These are phyloP conservation scores for Palaemon carinicauda DNA, from an alignment of 1,140 invertebrate genomes.

Conservation along the genomic window DNA sequence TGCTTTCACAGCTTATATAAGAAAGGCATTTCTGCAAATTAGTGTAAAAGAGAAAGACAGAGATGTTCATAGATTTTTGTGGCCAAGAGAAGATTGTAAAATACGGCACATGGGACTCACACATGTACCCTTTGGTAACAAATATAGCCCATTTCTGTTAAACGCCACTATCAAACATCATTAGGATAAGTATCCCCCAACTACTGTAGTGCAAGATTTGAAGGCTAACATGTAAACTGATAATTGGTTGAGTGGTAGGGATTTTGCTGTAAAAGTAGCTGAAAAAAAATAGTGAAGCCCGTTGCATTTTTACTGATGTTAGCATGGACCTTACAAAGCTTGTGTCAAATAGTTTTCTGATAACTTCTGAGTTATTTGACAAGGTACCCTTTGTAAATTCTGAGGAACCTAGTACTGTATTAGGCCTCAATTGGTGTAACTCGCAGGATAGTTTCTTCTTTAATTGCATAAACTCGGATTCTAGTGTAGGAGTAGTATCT, in stretches of 20 bases:
- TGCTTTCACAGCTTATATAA: background rate
- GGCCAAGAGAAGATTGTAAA: background rate
- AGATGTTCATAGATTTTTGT: background rate
- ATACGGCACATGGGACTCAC: background rate
- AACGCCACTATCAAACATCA: too few relatives aligned
- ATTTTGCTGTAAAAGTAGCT: background rate
- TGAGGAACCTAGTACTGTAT: too few relatives aligned
- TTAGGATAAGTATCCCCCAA: too few relatives aligned
- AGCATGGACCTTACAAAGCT: background rate
- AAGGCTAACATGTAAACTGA: background rate
- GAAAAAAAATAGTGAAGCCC: background rate
- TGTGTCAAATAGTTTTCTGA: background rate
- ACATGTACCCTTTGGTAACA: background rate
- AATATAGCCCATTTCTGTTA: too few relatives aligned
- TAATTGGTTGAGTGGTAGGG: background rate
- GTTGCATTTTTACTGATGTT: background rate
- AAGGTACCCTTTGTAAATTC: too few relatives aligned
- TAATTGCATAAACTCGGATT: too few relatives aligned
- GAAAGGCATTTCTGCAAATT: background rate
- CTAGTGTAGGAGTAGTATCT: too few relatives aligned
- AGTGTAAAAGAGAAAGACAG: background rate
- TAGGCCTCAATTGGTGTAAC: too few relatives aligned
- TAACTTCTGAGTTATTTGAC: too few relatives aligned
- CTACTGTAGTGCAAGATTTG: background rate
- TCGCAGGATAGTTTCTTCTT: too few relatives aligned